Percentiles rank a stretch among this genome's conserved stretches.
Conservation (phyloP, 2,113 vertebrate genomes). For the Hystrix cristata region DNA sequence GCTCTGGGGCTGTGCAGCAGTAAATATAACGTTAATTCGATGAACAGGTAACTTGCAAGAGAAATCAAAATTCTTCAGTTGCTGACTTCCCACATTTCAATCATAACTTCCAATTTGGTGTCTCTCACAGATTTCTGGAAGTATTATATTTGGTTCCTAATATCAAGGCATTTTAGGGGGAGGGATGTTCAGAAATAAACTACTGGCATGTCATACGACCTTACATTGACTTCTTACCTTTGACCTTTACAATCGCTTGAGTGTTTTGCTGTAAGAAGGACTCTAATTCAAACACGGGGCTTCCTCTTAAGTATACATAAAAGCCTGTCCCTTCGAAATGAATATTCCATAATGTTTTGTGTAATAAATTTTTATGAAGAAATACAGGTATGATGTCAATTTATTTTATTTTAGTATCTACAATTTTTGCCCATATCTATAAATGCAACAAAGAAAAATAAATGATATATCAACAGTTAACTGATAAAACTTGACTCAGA, state of each 20-base stretch:
- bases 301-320: constrained; percentile 80
- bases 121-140: constrained; percentile 60
- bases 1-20: constrained; percentile 65
- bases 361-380: constrained; percentile 86
- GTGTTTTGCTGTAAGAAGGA: constrained; percentile 63
- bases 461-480: constrained; percentile 86
- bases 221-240: constrained; percentile 89
- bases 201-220: constrained; percentile 89
- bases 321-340: constrained; percentile 70
- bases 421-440: constrained; percentile 84
- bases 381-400: constrained; percentile 79
- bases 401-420: constrained; percentile 68
- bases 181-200: constrained; percentile 85
- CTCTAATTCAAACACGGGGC: constrained; percentile 71
- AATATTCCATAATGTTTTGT: constrained; percentile 85
- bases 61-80: constrained; percentile 62
- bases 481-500: constrained; percentile 87
- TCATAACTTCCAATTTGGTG: constrained; percentile 66
- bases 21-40: constrained; percentile 72
- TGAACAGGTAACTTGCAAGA: constrained; percentile 81
- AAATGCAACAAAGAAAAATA: constrained; percentile 83
- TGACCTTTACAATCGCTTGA: constrained; percentile 77
- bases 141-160: constrained; percentile 1
- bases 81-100: constrained; percentile 63
- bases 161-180: constrained; percentile 25